Base-by-base conservation (phyloP, 2,888 invertebrate species). In the Pyrgus malvae region DNA sequence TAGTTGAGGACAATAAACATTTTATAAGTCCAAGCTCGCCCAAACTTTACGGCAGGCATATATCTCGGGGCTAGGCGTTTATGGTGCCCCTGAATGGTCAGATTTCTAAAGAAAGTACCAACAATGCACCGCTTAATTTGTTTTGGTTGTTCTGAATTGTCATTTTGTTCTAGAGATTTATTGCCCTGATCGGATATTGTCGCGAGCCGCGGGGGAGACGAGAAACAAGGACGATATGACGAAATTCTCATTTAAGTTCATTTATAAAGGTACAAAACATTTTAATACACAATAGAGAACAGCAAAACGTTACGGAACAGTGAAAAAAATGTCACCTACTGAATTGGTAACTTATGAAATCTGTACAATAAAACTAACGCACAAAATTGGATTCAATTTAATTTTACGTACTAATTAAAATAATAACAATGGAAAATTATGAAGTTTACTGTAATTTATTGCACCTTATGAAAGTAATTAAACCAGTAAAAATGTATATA, bases 101-200 rank as follows among this genome's bases (percentile, higher is more conserved):
- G 60, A 44, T 69, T 62, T 64, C 76, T 76, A 75, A 69, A 64
- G 69, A 62, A 62, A 55, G 60, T 51, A 40, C 53, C 51, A 55
- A 70, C 70, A 72, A 70, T 63, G 59, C 53, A 49, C 61, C 70
- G 62, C 70, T 74, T 87, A 89, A 89, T 89, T 86, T 89, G 89
- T 89, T 88, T 89, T 89, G 89, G 88, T 89, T 84, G 72, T 68
- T 71, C 72, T 50, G 70, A 72, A 82, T 81, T 77, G 76, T 70
- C 41, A 56, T 59, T 68, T 83, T 86, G 81, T 84, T 72, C 70
- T 44, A 37, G 41, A 60, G 68, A 74, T 80, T 77, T 79, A 80
- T 83, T 81, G 76, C 75, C 72, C 75, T 74, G 73, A 81, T 80
- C 67, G 56, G 42, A 51, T 37, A 56, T 56, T 68, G 74, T 73